phyloP scores from a whole-genome alignment of 1,140 invertebrate species.

The Eriosoma lanigerum region DNA sequence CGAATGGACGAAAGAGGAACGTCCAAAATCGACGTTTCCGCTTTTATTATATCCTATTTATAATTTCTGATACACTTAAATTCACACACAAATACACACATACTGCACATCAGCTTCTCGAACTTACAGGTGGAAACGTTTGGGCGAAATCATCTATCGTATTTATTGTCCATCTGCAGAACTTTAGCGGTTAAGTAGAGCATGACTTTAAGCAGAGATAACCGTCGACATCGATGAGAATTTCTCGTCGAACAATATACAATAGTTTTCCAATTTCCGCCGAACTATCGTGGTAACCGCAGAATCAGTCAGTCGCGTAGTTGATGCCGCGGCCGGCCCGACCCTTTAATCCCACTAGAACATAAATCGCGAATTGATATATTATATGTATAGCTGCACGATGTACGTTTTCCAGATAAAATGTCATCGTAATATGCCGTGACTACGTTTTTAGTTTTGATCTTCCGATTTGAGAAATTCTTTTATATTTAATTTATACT shows the following conservation, averaged over 20 bases:
- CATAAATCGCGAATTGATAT: not conserved
- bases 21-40: no score
- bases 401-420: constrained; percentile 1
- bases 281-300: not conserved
- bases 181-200: constrained; percentile 30
- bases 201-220: constrained; percentile 41
- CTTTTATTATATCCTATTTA: no score
- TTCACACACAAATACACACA: no score
- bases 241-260: not conserved
- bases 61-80: no score
- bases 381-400: not conserved
- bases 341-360: constrained; percentile 1
- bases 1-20: no score
- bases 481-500: no score
- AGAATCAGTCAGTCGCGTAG: not conserved
- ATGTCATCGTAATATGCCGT: not conserved
- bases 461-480: no score
- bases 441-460: no score
- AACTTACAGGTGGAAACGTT: constrained; percentile 9
- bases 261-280: no score
- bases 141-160: not conserved
- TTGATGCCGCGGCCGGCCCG: not conserved
- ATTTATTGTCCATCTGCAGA: not conserved
- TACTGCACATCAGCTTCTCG: no score
- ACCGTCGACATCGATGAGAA: not conserved